Base-by-base conservation (phyloP, 2,113 vertebrate genomes). In the Prochilodus magdalenae region DNA sequence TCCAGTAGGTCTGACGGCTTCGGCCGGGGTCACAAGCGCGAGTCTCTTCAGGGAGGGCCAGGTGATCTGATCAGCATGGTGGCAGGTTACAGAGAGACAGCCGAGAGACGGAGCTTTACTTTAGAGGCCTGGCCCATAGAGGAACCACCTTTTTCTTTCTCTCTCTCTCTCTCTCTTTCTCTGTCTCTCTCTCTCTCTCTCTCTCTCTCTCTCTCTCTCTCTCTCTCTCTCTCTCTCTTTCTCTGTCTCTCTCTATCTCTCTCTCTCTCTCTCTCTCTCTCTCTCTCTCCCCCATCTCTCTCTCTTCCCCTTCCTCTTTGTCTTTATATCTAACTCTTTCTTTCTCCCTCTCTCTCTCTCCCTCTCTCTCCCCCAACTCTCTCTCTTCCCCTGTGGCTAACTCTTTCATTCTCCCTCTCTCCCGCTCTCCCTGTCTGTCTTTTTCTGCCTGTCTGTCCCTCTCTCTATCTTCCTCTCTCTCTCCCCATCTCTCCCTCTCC, bases 71-170 rank as follows among this genome's bases (percentile, higher is more conserved):
- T 60, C 14, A 29, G 59, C 63, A 73, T 62, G 44, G 14, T 44
- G 62, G 60, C 63, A 62, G 63, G 40, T 79, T 82, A 71, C 65
- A 1, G n/a, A 36, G 30, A 33, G 49, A 85, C 36, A 59, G 4
- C 3, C 36, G 14, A 7, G 14, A 7, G 66, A 30, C 63, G 24
- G 27, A 3, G 40, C 63, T 27, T 69, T 79, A 49, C 11, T 10
- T 62, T 69, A 24, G 30, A 57, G 6, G 30, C 16, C 5, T 69
- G 67, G 70, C 24, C 57, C 24, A 13, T 73, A 73, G 33, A 71
- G 77, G 29, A 44, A 55, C 33, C 44, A 47, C 24, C 8, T 84
- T 77, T 81, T 83, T 67, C 1, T 86, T 70, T 81, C 62, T 62
- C 16, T 75, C 26, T 51, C 65, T 71, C 18, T 57, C 30, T 80